Evolutionary conservation across 37 sponge, comb jelly and placozoan genomes (phyloP).

Genomic region (Halichondria panicea): DNA sequence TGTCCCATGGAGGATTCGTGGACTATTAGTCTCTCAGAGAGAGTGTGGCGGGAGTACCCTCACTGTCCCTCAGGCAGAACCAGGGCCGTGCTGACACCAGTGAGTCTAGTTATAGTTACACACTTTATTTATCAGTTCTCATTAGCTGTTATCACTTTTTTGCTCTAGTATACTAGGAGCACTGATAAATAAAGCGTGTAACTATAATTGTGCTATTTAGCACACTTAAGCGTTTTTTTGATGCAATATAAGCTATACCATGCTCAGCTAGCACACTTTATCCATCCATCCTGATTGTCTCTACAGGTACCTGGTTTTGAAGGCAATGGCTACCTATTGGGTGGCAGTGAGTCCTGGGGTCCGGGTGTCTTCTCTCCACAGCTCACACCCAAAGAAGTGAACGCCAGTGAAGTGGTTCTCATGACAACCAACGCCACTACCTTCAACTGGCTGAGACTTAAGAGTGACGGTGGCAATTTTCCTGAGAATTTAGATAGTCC

Average conservation of each 20-base stretch:
- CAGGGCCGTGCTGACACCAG: slow-evolving; percentile 9
- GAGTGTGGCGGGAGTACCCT: slow-evolving; percentile 11
- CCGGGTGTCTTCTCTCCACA: slow-evolving; percentile 38
- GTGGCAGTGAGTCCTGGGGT: slow-evolving; percentile 10
- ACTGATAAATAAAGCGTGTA: neutral
- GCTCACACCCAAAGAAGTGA: neutral
- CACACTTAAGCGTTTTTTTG: too few species aligned
- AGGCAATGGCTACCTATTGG: neutral
- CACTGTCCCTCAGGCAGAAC: slow-evolving; percentile 9
- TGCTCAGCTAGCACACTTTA: neutral
- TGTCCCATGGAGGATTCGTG: slow-evolving; percentile 50
- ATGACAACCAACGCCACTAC: neutral
- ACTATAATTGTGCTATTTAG: too few species aligned
- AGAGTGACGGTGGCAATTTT: neutral
- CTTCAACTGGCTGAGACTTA: slow-evolving; percentile 2
- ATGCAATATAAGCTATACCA: too few species aligned
- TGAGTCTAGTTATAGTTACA: slow-evolving; percentile 1
- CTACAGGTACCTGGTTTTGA: neutral
- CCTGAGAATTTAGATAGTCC: neutral
- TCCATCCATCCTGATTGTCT: neutral
- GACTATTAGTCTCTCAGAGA: neutral
- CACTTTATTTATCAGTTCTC: neutral
- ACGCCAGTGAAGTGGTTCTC: neutral
- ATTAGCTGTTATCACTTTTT: neutral
- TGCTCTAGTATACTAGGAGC: neutral